Base-by-base conservation (phyloP, 2,888 invertebrate species). In the Melanchra persicariae region DNA sequence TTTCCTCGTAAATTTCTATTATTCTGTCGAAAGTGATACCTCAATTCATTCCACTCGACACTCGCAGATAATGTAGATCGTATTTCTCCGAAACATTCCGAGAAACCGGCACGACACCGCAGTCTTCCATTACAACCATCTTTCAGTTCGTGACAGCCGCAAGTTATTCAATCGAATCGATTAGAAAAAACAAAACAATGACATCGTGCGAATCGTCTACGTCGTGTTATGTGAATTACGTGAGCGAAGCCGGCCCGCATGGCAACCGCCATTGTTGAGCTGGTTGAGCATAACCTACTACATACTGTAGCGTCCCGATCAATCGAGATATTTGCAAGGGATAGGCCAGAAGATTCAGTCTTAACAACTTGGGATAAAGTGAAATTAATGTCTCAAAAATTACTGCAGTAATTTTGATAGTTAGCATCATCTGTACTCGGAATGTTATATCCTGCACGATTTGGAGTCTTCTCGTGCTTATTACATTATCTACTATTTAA, bases 191-290 rank as follows among this genome's bases (percentile, higher is more conserved):
- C 68, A 68, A 81, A 87, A 87, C 88, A 88, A 88, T 87, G 84
- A 84, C 87, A 85, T 83, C 88, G 87, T 88, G 88, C 78, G 89
- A 89, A 87, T 73, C 76, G 77, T 66, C 68, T 77, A 87, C 84
- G 85, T 85, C 77, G 85, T 81, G 79, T 85, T 82, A 85, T 79
- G 74, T 66, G 77, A 74, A 70, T 85, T 83, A 80, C 83, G 80
- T 74, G 80, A 81, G 70, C 79, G 52, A 60, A 68, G 52, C 34
- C 43, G 59, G 49, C 54, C 81, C 70, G 84, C 84, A 65, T 85
- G 77, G 82, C 65, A 81, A 85, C 84, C 65, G 77, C 67, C 49
- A 76, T 87, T 83, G 82, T 84, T 84, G 71, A 73, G n/a, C n/a
- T n/a, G n/a, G n/a, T n/a, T n/a, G n/a, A n/a, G n/a, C n/a, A n/a